phyloP scores from a whole-genome alignment of 2,113 vertebrate genomes.

The Geococcyx californianus region DNA sequence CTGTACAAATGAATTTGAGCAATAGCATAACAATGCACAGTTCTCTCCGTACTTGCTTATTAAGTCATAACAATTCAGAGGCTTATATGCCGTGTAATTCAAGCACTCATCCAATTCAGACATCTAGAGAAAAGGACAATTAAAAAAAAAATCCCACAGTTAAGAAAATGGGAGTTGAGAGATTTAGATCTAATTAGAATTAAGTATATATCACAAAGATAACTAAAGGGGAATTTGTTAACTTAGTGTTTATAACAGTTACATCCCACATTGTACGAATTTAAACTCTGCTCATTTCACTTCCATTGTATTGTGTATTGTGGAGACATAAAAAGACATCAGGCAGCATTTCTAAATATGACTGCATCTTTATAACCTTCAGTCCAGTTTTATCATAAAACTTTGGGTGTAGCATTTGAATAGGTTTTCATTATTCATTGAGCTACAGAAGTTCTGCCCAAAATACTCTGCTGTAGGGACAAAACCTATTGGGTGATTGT shows the following conservation, averaged over 20 bases:
- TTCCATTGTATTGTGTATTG: background rate
- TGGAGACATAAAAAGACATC: background rate
- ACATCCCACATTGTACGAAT: background rate
- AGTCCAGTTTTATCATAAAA: background rate
- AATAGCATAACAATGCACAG: background rate
- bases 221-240: background rate
- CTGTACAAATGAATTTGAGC: background rate
- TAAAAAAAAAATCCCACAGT: background rate
- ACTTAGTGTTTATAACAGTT: background rate
- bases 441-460: background rate
- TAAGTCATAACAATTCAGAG: background rate
- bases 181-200: background rate
- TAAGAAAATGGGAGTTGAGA: background rate
- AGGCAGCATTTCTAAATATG: background rate
- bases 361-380: background rate
- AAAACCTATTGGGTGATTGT: background rate
- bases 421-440: background rate
- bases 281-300: background rate
- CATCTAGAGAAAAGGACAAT: background rate
- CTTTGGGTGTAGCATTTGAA: fast-evolving
- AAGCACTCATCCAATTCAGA: background rate
- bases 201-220: background rate
- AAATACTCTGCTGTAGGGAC: background rate
- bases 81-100: background rate
- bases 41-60: background rate